A percentile compares a stretch with the other conserved stretches of the same genome.
These are phyloP conservation scores for Axis porcinus DNA, from an alignment of 2,113 vertebrate species.

Conservation along the genomic window DNA sequence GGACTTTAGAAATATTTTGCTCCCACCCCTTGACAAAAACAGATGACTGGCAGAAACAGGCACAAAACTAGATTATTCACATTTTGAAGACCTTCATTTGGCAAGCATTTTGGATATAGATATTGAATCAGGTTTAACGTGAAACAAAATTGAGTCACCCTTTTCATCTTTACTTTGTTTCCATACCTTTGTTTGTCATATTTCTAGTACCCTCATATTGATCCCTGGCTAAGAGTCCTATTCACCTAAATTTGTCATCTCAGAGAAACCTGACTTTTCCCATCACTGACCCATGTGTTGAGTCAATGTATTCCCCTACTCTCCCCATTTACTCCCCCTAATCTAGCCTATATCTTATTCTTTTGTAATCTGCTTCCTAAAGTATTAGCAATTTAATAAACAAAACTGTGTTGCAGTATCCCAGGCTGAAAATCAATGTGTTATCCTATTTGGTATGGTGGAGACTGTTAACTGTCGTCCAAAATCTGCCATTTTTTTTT, in stretches of 20 bases:
- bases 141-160: not conserved
- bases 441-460: not conserved
- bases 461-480: not conserved
- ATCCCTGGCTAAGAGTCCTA: not conserved
- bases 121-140: not conserved
- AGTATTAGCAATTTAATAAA: constrained; percentile 33
- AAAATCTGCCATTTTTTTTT: not conserved
- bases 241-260: not conserved
- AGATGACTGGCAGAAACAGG: not conserved
- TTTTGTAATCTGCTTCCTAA: constrained; percentile 30
- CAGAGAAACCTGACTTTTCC: not conserved
- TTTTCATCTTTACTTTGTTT: constrained; percentile 21
- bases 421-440: constrained; percentile 18
- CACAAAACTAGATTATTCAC: not conserved
- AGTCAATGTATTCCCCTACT: not conserved
- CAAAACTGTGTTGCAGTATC: not conserved
- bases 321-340: not conserved
- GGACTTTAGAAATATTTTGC: not conserved
- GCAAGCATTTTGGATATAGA: not conserved
- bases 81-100: not conserved
- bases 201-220: not conserved
- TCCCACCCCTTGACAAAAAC: not conserved
- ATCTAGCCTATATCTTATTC: not conserved
- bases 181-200: not conserved
- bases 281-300: not conserved